Base-by-base conservation (phyloP, 2,888 invertebrate species). In the Kuschelorhynchus macadamiae region DNA sequence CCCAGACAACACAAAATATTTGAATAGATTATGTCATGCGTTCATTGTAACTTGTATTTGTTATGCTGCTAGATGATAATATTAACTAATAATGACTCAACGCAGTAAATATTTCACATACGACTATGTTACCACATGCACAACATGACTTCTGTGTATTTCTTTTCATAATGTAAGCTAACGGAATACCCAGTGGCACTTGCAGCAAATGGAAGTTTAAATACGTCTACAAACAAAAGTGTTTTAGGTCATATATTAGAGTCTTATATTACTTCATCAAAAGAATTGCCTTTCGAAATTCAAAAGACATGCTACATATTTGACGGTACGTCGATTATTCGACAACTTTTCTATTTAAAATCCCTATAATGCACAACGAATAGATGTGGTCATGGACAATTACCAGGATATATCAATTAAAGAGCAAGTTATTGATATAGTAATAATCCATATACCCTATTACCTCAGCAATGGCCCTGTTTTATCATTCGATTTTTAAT, bases 401-500 rank as follows among this genome's bases (percentile, higher is more conserved):
- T 36, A 36, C 12, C 11, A 36, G 36, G 36, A 36, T 11, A 36
- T 36, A 12, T 36, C 36, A 36, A 36, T 36, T n/a, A 36, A 36
- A 36, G 12, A 36, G 25, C 4, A 25, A 36, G 11, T 11, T 25
- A 25, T 25, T 25, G 25, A 25, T 25, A 25, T 3, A 25, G 25
- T 25, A 25, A 25, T 25, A 25, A 25, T 25, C 25, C 25, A 25
- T 11, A 36, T 3, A 12, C 36, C 12, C 3, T 11, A 36, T 36
- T 36, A n/a, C 36, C 12, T 3, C 36, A 11, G n/a, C 36, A 36
- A 36, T 36, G 36, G 36, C 36, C 3, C n/a, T 36, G 2, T n/a
- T 36, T 36, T 36, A 36, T 36, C 36, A 36, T 36, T 36, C 36
- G 11, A 11, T 36, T 12, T 36, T 36, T 12, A 36, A 36, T 36